phyloP scores from a whole-genome alignment of 2,888 invertebrate species.

The Synergus japonicus region DNA sequence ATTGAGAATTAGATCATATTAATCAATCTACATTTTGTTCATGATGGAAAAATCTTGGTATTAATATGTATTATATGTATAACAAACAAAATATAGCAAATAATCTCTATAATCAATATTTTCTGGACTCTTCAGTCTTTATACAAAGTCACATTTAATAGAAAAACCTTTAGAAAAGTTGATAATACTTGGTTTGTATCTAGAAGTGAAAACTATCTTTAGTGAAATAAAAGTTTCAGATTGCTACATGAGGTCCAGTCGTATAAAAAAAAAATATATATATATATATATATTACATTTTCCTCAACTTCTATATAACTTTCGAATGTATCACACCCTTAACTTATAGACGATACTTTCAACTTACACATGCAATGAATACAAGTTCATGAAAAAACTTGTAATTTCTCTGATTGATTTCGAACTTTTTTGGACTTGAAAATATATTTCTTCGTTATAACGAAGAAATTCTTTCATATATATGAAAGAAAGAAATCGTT shows the following conservation, averaged over 20 bases:
- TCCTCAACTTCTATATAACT: not conserved
- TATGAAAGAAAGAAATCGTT: not conserved
- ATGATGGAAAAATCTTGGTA: too few relatives aligned
- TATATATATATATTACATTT: not conserved
- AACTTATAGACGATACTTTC: not conserved
- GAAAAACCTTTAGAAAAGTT: not conserved
- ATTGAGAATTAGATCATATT: too few relatives aligned
- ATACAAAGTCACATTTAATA: not conserved
- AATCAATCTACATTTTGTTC: too few relatives aligned
- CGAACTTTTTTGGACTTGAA: too few relatives aligned
- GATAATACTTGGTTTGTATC: not conserved
- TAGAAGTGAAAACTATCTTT: not conserved
- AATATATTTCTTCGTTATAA: too few relatives aligned
- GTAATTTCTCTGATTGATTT: too few relatives aligned
- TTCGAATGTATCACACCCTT: not conserved
- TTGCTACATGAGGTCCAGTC: not conserved
- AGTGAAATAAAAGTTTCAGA: not conserved
- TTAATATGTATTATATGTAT: too few relatives aligned
- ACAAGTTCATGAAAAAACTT: too few relatives aligned
- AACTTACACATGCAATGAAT: not conserved
- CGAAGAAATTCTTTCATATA: too few relatives aligned
- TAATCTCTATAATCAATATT: not conserved
- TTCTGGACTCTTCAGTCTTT: not conserved
- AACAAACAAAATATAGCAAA: too few relatives aligned
- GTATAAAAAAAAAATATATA: slow-evolving; percentile 12